Evolutionary conservation across 2,888 invertebrate species (phyloP).

Genomic region (Stomorhina lunata): DNA sequence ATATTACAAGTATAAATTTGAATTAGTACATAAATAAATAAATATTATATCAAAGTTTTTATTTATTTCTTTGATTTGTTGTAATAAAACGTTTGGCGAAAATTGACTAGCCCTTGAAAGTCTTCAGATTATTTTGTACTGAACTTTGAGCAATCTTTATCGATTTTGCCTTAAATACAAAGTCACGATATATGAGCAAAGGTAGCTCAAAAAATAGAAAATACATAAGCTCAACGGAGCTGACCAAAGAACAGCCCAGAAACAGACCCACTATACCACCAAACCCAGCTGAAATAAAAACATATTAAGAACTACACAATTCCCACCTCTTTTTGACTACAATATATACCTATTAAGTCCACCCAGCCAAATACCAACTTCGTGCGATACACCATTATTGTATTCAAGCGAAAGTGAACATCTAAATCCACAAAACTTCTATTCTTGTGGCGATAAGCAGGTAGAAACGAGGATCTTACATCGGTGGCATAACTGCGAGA

Average conservation of each 20-base stretch:
- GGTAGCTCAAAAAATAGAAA: conserved; percentile 16
- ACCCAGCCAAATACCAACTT: conserved; percentile 80
- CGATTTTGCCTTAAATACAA: no score
- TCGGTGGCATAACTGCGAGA: conserved; percentile 76
- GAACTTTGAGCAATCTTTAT: no score
- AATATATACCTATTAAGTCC: conserved; percentile 78
- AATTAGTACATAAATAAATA: no score
- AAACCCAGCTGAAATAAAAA: conserved; percentile 77
- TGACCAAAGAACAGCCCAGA: conserved; percentile 80
- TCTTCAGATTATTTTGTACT: no score
- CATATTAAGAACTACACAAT: background rate
- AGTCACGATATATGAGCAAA: conserved; percentile 17
- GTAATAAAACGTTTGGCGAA: no score
- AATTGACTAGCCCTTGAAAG: no score
- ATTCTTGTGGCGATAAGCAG: conserved; percentile 72
- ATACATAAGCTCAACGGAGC: conserved; percentile 74
- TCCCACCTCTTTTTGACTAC: no score
- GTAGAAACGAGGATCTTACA: conserved; percentile 74
- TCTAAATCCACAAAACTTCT: conserved; percentile 77
- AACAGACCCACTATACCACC: conserved; percentile 81
- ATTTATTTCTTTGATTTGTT: no score
- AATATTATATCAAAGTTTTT: no score
- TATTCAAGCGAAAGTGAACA: conserved; percentile 79
- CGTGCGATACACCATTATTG: conserved; percentile 80
- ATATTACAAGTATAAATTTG: no score